These are phyloP conservation scores for Orcinus orca DNA, from an alignment of 2,113 vertebrate genomes.

Conservation along the genomic window DNA sequence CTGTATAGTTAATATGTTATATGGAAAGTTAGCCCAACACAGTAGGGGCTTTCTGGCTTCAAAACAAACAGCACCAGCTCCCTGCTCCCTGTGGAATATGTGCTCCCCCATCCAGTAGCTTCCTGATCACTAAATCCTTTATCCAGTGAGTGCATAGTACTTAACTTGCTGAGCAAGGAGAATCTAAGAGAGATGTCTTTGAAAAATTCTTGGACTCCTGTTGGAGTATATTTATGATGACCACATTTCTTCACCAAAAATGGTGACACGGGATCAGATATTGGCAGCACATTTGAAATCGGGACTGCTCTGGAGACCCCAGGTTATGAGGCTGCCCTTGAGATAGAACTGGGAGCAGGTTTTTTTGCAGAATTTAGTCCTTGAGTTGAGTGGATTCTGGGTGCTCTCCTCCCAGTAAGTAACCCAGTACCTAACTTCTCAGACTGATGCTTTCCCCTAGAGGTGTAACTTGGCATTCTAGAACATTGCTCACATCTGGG, in stretches of 20 bases:
- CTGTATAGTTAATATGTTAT: neutral
- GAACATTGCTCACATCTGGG: neutral
- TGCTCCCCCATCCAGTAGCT: neutral
- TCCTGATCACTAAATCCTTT: neutral
- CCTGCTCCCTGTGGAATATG: neutral
- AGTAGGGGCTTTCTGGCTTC: neutral
- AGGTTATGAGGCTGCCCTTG: neutral
- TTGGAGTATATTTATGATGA: neutral
- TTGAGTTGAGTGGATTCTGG: neutral
- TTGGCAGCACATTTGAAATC: neutral
- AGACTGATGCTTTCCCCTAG: neutral
- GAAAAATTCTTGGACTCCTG: neutral
- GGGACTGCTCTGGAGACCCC: neutral
- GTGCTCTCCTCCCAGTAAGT: neutral
- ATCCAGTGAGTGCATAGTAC: neutral
- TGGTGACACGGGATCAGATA: neutral
- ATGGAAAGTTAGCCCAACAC: neutral
- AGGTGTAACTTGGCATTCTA: neutral
- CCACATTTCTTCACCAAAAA: neutral
- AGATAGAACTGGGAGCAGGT: neutral
- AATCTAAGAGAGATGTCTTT: neutral
- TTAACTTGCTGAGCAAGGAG: neutral
- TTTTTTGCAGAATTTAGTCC: neutral
- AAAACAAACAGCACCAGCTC: neutral
- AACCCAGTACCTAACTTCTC: neutral